These are phyloP conservation scores for Hycleus cichorii DNA, from an alignment of 1,140 invertebrate species.

Conservation along the genomic window DNA sequence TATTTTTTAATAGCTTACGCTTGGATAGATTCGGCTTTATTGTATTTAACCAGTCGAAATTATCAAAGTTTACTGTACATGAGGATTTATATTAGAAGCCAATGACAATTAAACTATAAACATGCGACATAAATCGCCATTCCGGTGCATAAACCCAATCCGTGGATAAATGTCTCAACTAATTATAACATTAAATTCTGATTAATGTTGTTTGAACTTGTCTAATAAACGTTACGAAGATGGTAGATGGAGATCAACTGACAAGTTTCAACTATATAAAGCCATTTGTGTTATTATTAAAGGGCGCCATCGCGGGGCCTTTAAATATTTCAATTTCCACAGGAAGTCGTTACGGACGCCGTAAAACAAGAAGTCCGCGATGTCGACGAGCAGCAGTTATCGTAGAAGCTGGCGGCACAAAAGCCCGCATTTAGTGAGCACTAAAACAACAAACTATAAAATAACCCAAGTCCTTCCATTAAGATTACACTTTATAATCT, in stretches of 20 bases:
- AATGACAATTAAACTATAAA: constrained; percentile 9
- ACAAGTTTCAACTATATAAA: not conserved
- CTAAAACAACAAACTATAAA: constrained; percentile 24
- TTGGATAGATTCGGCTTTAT: constrained; percentile 15
- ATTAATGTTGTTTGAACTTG: not conserved
- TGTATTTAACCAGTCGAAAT: constrained; percentile 18
- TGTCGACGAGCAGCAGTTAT: constrained; percentile 14
- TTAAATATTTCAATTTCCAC: constrained; percentile 26
- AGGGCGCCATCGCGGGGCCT: constrained; percentile 6
- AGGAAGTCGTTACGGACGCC: constrained; percentile 16
- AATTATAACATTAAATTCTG: not conserved
- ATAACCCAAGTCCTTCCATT: constrained; percentile 19
- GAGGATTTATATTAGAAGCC: constrained; percentile 14
- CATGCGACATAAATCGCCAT: constrained; percentile 12
- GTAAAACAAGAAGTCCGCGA: constrained; percentile 18
- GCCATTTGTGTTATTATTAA: constrained; percentile 15
- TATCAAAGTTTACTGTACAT: constrained; percentile 8
- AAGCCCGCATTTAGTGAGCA: constrained; percentile 17
- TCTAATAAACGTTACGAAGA: too few relatives aligned
- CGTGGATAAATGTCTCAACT: not conserved
- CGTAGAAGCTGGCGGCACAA: constrained; percentile 9
- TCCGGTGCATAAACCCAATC: constrained; percentile 1
- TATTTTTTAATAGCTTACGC: constrained; percentile 27
- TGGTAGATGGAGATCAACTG: not conserved
- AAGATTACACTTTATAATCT: constrained; percentile 25